Evolutionary conservation across 2,888 invertebrate genomes (phyloP), one percentile per base, ranked within the genome.

Genomic region (Hydroisotoma schaefferi): DNA sequence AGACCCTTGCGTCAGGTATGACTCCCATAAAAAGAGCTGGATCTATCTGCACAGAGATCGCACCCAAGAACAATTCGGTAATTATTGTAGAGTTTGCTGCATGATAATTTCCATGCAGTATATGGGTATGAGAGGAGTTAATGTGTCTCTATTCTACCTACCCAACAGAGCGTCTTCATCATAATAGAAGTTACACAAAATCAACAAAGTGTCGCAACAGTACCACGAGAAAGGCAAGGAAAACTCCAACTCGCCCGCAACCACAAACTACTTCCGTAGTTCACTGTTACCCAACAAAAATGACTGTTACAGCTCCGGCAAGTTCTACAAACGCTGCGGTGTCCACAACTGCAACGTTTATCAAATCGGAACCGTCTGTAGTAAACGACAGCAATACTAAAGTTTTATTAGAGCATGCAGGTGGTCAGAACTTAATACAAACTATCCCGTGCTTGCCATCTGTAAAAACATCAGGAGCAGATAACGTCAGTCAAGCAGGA

Each of bases 1-100:
- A 57, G 95, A 95, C 78, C 94, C 95, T 0, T 90, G 94, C 73
- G 94, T 95, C 1, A 88, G 91, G 73, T 95, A 94, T 75, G 94
- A 95, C 76, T 87, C 90, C 1, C 86, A 90, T 73, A 83, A 90
- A 3, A 94, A 94, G 73, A 85, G 92, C 28, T 97, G 97, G 97
- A 90, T 94, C n/a, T 95, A 95, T 77, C 80, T 95, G 57, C 94
- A 95, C 76, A 82, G 93, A 58, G 81, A 81, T 53, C 76, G 85
- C 44, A 81, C 83, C 6, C 83, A 83, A 73, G 82, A 83, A 43
- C 85, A 85, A 76, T 84, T 85, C 75, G 84, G 84, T 84, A 75
- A 72, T 76, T 74, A 61, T 23, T 43, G 10, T 43, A 6, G 18
- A 43, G n/a, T n/a, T n/a, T n/a, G n/a, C n/a, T n/a, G n/a, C n/a